These are phyloP conservation scores for Andinoacara biseriatus DNA, from an alignment of 2,113 vertebrate species.

Conservation along the genomic window DNA sequence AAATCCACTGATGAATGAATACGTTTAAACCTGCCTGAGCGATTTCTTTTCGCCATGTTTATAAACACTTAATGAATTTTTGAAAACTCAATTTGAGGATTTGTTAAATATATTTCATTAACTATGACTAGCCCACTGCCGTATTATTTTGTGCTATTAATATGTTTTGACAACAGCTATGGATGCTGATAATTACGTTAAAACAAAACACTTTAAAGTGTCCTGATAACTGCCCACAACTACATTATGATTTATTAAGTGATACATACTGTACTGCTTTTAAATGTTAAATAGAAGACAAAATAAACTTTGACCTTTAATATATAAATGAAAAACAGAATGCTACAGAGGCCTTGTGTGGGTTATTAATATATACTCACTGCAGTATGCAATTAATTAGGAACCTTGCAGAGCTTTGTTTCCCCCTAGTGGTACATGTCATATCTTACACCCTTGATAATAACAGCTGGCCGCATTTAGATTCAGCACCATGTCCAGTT, in stretches of 20 bases:
- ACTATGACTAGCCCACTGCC: not conserved
- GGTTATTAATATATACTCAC: not conserved
- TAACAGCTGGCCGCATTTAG: slow-evolving; percentile 36
- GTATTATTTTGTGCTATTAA: not conserved
- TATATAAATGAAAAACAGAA: not conserved
- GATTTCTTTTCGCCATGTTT: not conserved
- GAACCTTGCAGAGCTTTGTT: slow-evolving; percentile 40
- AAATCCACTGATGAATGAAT: not conserved
- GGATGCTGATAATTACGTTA: not conserved
- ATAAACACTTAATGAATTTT: not conserved
- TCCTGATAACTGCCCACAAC: not conserved
- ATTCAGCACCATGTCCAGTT: slow-evolving; percentile 34
- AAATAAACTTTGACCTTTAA: not conserved
- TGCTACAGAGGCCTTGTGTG: not conserved
- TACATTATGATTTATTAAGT: not conserved
- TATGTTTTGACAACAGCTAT: not conserved
- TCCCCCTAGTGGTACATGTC: slow-evolving; percentile 59
- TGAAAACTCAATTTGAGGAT: slow-evolving; percentile 1
- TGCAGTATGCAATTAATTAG: slow-evolving; percentile 1
- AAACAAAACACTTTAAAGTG: not conserved
- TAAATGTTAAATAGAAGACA: not conserved
- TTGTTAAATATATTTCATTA: slow-evolving; percentile 6
- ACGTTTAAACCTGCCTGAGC: not conserved
- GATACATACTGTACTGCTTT: not conserved
- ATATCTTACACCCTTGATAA: slow-evolving; percentile 2